Evolutionary conservation across 2,797 vertebrate species (phyloP), one percentile per base, ranked within the genome.

Genomic region (Cyprinella venusta): DNA sequence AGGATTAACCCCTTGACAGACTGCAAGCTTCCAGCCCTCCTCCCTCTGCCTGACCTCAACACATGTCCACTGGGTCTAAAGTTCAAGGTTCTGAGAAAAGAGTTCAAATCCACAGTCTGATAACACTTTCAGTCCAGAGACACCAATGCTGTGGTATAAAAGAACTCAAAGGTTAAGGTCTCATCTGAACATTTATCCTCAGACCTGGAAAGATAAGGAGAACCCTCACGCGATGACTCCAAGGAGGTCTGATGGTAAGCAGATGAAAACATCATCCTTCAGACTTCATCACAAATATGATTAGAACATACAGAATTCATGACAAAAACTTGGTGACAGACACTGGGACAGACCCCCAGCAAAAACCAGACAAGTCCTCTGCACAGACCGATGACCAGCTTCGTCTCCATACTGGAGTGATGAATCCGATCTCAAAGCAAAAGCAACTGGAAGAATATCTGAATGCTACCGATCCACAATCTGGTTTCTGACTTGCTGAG

Each of bases 1-100:
- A 69, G 59, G 79, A 81, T 76, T 76, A 80, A 77, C 72, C 30
- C 68, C 16, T 50, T n/a, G 50, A 84, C 82, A 71, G 40, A 80
- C 68, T 71, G 26, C 68, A 72, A 71, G 38, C 68, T 18, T 72
- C 56, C 19, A 54, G 64, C 12, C 10, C 16, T 61, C 33, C 42
- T 50, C 65, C 75, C 48, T 19, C 21, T 63, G 56, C 30, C 26
- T 50, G 42, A 84, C 56, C 76, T 38, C 16, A 50, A 52, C 56
- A 76, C 18, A 48, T 63, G 50, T 48, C 63, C 42, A 48, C 50
- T 45, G 30, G 26, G 70, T 68, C 78, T 36, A 80, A 69, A 72
- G 74, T 69, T 63, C 80, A 59, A 67, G 38, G 59, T 72, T 74
- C 42, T 38, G 33, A 67, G 61, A 64, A 63, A 77, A 54, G 70